phyloP scores from a whole-genome alignment of 2,113 vertebrate genomes.

The Engraulis encrasicolus region DNA sequence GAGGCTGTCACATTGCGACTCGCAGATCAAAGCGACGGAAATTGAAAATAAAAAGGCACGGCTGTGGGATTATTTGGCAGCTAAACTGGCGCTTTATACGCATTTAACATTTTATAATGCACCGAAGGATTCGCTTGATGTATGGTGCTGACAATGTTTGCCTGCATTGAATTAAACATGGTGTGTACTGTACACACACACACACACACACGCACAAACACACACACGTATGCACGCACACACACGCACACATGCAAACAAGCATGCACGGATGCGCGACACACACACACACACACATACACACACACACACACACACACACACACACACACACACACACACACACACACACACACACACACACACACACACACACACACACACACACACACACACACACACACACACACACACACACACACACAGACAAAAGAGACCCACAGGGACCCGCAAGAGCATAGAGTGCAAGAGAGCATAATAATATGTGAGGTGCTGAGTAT shows the following conservation, averaged over 20 bases:
- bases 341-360: slow-evolving; percentile 35
- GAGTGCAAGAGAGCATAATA: slow-evolving; percentile 56
- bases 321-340: slow-evolving; percentile 32
- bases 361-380: slow-evolving; percentile 22
- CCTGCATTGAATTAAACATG: slow-evolving; percentile 18
- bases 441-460: slow-evolving; percentile 51
- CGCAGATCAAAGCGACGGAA: neutral
- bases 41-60: neutral
- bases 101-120: slow-evolving; percentile 19
- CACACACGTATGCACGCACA: slow-evolving; percentile 42
- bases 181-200: neutral
- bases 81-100: neutral
- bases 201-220: neutral
- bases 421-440: slow-evolving; percentile 26
- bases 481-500: slow-evolving; percentile 61
- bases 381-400: slow-evolving; percentile 28
- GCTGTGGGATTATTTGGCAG: neutral
- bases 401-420: slow-evolving; percentile 31
- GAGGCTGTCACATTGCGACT: neutral
- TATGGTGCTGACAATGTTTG: neutral
- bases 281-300: slow-evolving; percentile 24
- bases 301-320: slow-evolving; percentile 23
- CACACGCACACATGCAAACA: slow-evolving; percentile 25
- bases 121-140: slow-evolving; percentile 17
- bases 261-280: neutral